Evolutionary conservation across 2,113 vertebrate genomes (phyloP), one percentile per base, ranked within the genome.

Genomic region (Piliocolobus tephrosceles): DNA sequence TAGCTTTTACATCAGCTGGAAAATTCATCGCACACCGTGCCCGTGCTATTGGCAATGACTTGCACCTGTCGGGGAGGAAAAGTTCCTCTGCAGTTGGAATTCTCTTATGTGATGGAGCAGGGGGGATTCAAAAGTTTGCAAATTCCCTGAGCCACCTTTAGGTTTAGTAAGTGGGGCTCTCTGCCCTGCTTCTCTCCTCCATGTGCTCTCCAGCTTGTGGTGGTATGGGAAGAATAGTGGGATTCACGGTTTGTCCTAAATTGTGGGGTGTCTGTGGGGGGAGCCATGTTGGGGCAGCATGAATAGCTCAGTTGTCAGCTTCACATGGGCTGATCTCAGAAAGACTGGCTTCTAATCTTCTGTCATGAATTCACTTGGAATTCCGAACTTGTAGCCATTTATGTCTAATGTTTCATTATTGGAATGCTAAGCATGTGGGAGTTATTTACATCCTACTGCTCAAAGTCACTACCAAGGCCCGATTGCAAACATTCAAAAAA

Each of bases 121-220:
- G 32, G 25, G 32, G 75, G 9, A 27, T 47, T 68, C 25, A 13
- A 30, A 0, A 0, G 22, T 6, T 23, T 27, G 43, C 79, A 83
- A 23, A 47, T 11, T 11, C 30, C 27, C 23, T 1, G 5, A 16
- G 75, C 38, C 6, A 10, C n/a, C 27, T 4, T 6, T 35, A 35
- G 0, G 6, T 47, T 50, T 16, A 25, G 57, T 30, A 4, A 20
- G 10, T 1, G 1, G 8, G 7, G 17, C 22, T 8, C 22, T 22
- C 27, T 35, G 6, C 4, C 1, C 13, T 0, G 0, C 14, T 14
- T 22, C 14, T 5, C 1, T 38, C 25, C 57, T 0, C 0, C 0
- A 3, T 0, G 47, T 27, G n/a, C 82, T 6, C 30, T 7, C 32
- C 35, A 50, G 27, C 32, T 72, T 61, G 1, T 1, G 47, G 57